Base-by-base conservation (phyloP, 2,888 invertebrate species). In the Noctua janthina region DNA sequence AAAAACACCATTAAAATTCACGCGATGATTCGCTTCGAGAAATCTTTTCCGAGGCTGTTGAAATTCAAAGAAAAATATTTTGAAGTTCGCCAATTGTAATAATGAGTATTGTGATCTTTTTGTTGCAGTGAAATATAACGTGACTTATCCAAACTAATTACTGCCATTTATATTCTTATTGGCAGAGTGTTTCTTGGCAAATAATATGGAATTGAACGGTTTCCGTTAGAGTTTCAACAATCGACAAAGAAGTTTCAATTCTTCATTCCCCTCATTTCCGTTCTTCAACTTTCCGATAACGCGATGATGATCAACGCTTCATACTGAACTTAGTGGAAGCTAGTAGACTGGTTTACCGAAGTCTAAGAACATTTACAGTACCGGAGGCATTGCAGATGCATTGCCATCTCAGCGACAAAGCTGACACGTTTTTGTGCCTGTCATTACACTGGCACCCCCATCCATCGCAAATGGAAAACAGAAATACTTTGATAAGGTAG, bases 1-100 rank as follows among this genome's bases (percentile, higher is more conserved):
- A 81, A 89, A 87, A 87, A 82, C 73, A 69, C 68, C 82, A 89
- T 89, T 87, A 89, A 80, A 74, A 87, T 87, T 89, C 84, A 78
- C 51, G 72, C 71, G 74, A 76, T 88, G 81, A 81, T 84, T 84
- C 84, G 83, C 78, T 59, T 43, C 71, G 56, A 78, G 75, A 87
- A 83, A 78, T 78, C 29, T 86, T 71, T 72, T 77, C 77, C 74
- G 75, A 81, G 71, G 74, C 71, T 78, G 56, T 56, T 46, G 17
- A n/a, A 59, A 56, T 74, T 43, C 15, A 49, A 81, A 35, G 76
- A 78, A 78, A 71, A 78, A 74, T 76, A 75, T 82, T 82, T 86
- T 82, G 59, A 67, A 54, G 4, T 82, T 82, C 70, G 54, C 6
- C 62, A 23, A 35, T 62, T 74, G 56, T 70, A 56, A 46, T 67